Evolutionary conservation across 2,797 vertebrate species (phyloP).

Genomic region (Poeciliopsis turneri): DNA sequence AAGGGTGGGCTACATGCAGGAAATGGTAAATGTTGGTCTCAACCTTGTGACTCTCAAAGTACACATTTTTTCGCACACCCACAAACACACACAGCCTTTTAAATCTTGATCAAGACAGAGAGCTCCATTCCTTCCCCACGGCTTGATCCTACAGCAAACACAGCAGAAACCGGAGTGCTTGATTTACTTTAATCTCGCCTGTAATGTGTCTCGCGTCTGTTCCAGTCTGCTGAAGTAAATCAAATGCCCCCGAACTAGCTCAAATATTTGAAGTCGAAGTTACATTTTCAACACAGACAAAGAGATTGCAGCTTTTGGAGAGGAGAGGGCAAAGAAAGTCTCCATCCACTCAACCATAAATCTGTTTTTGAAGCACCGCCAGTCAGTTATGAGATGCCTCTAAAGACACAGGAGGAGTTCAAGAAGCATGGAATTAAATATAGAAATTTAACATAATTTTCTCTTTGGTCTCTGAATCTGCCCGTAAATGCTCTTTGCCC

Average conservation of each 20-base stretch:
- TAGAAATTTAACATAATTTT: constrained; percentile 7
- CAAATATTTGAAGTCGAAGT: constrained; percentile 66
- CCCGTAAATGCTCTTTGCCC: neutral
- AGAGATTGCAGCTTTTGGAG: constrained; percentile 30
- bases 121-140: constrained; percentile 49
- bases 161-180: constrained; percentile 59
- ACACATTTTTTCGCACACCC: constrained; percentile 17
- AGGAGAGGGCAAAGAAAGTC: neutral
- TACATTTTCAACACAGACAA: constrained; percentile 57
- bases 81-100: constrained; percentile 32
- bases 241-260: constrained; percentile 51
- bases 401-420: constrained; percentile 1
- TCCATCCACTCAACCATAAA: constrained; percentile 11
- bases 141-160: constrained; percentile 69
- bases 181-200: constrained; percentile 71
- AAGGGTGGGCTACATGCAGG: constrained; percentile 23
- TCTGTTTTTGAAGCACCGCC: constrained; percentile 25
- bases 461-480: neutral
- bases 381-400: neutral
- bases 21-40: constrained; percentile 27
- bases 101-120: constrained; percentile 67
- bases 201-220: constrained; percentile 61
- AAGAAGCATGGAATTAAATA: constrained; percentile 1
- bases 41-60: constrained; percentile 36
- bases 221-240: constrained; percentile 67